A percentile compares a stretch with the other conserved stretches of the same genome.
These are phyloP conservation scores for Dasypus novemcinctus DNA, from an alignment of 2,113 vertebrate genomes.

Conservation along the genomic window DNA sequence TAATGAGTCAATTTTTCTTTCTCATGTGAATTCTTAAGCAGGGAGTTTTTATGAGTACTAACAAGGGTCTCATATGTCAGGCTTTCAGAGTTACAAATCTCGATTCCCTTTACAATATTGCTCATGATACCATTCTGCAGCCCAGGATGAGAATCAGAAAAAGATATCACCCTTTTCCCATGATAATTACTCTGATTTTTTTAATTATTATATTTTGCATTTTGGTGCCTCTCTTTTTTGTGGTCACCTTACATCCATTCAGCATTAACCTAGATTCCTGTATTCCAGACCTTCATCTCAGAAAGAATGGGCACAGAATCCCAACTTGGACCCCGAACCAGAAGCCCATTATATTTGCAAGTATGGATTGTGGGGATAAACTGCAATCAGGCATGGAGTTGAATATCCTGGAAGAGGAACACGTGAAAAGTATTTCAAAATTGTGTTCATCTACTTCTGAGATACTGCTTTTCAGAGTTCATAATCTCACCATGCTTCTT, in stretches of 20 bases:
- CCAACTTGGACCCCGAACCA: neutral
- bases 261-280: neutral
- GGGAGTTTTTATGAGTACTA: neutral
- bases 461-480: neutral
- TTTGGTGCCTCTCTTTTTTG: neutral
- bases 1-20: slow-evolving; percentile 59
- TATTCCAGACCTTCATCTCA: neutral
- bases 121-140: neutral
- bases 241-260: no score
- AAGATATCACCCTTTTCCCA: neutral
- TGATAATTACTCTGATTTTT: neutral
- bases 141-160: neutral
- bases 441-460: neutral
- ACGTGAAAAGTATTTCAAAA: neutral
- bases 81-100: neutral
- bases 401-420: neutral
- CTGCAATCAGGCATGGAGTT: neutral
- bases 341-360: neutral
- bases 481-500: neutral
- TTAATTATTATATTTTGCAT: neutral
- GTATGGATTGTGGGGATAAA: neutral
- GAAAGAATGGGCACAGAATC: neutral
- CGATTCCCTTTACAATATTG: neutral
- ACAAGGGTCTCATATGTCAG: neutral
- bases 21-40: neutral